Base-by-base conservation (phyloP, 1,140 invertebrate genomes). In the Galendromus occidentalis region DNA sequence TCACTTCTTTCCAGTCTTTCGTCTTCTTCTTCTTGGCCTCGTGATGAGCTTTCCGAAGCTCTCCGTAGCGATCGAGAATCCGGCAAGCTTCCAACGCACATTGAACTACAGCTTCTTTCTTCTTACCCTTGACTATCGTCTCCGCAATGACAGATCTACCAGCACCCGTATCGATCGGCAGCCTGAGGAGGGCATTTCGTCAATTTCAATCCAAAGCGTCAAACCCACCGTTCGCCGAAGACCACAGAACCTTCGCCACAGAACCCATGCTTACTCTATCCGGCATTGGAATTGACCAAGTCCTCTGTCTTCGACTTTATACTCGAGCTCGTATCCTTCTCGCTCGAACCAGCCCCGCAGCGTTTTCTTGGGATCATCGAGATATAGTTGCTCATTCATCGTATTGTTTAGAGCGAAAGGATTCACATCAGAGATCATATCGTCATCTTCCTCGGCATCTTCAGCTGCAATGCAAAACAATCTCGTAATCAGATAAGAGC, bases 281-380 rank as follows among this genome's bases (percentile, higher is more conserved):
- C 78, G 76, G 69, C 84, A 84, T 14, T 81, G 70, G 77, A 88
- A 92, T 71, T 88, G 85, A 4, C 86, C 86, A 41, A 82, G 77
- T 7, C 84, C 85, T 71, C 85, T 83, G 73, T 93, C 88, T 67
- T 86, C 83, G 30, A 85, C 85, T 69, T 88, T 81, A 73, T 93
- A 94, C 64, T 84, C 84, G 28, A 95, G 78, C 66, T 86, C 84
- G 41, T 84, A 80, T 0, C 92, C 94, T 79, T 98, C 93, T 67
- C 92, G 79, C 75, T 97, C 93, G 76, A 93, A 96, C 81, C 90
- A 98, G 0, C 89, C 88, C 69, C 88, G 78, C 5, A 98, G 74
- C 1, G 90, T 90, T 75, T 93, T 94, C 75, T 97, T 96, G 0
- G 94, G 93, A 79, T 98, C 92, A 65, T 91, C 85, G 28, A 94